These are phyloP conservation scores for Leptinotarsa defecta DNA, from an alignment of 1,140 invertebrate species.

Conservation along the genomic window DNA sequence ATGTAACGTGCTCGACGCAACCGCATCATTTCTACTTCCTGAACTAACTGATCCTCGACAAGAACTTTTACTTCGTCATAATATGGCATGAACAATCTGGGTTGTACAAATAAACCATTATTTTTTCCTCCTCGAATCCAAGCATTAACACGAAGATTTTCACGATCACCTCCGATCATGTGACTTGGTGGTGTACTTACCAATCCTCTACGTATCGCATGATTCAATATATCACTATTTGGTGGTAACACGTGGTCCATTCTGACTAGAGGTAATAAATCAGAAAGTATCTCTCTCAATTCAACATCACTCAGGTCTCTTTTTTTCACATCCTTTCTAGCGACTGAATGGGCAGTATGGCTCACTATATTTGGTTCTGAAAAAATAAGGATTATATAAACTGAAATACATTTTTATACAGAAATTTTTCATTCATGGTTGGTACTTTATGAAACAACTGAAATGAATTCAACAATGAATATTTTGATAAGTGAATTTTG, in stretches of 20 bases:
- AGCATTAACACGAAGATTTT: constrained; percentile 76
- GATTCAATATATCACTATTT: constrained; percentile 78
- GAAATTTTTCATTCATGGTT: too few species aligned
- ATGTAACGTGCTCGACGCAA: constrained; percentile 68
- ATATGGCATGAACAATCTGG: constrained; percentile 90
- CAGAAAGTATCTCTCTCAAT: constrained; percentile 82
- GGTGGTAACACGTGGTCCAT: constrained; percentile 89
- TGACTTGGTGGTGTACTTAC: constrained; percentile 84
- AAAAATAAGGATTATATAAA: constrained; percentile 35
- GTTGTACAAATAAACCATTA: constrained; percentile 81
- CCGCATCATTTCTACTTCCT: constrained; percentile 77
- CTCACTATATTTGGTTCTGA: constrained; percentile 88
- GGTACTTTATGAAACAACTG: too few species aligned
- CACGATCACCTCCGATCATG: constrained; percentile 78
- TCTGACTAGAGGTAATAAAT: constrained; percentile 80
- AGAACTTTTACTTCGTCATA: constrained; percentile 91
- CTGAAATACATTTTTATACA: not conserved
- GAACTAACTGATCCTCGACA: constrained; percentile 81
- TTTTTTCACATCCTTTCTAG: constrained; percentile 83
- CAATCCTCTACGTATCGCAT: constrained; percentile 81
- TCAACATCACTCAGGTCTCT: constrained; percentile 86
- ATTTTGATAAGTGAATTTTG: too few species aligned
- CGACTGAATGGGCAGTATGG: constrained; percentile 88
- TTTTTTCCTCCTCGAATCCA: constrained; percentile 82
- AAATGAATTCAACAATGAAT: too few species aligned